A percentile compares a stretch with the other conserved stretches of the same genome.
These are phyloP conservation scores for Nerophis ophidion DNA, from an alignment of 2,113 vertebrate species.

Conservation along the genomic window DNA sequence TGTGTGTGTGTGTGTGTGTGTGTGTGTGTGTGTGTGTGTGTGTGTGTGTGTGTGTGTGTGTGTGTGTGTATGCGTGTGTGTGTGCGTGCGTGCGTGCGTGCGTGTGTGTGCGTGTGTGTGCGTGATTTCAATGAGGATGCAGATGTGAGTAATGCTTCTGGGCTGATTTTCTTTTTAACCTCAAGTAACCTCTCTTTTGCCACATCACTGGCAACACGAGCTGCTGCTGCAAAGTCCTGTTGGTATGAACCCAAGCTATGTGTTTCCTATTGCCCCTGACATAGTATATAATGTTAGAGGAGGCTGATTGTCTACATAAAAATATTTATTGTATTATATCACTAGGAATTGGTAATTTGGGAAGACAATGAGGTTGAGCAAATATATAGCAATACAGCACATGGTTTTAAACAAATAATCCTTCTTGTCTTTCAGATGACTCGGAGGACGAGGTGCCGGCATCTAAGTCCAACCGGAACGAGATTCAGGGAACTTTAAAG, in stretches of 20 bases:
- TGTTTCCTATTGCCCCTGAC: slow-evolving; percentile 6
- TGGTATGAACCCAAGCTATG: background rate
- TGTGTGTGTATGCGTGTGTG: background rate
- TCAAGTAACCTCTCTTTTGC: slow-evolving; percentile 41
- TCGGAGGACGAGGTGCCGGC: slow-evolving; percentile 89
- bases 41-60: slow-evolving; percentile 9
- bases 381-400: background rate
- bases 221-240: slow-evolving; percentile 12
- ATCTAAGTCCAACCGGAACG: slow-evolving; percentile 84
- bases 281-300: slow-evolving; percentile 1
- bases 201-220: slow-evolving; percentile 18
- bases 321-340: background rate
- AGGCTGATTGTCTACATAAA: background rate
- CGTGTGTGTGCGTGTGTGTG: background rate
- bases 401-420: background rate
- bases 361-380: background rate
- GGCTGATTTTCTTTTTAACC: slow-evolving; percentile 35
- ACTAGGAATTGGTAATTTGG: background rate
- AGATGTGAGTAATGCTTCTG: slow-evolving; percentile 22
- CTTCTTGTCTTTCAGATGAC: slow-evolving; percentile 78
- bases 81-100: background rate
- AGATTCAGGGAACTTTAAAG: slow-evolving; percentile 84
- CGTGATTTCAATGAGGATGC: slow-evolving; percentile 3
- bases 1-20: background rate
- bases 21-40: background rate